These are phyloP conservation scores for Ophiothrix spiculata DNA, from an alignment of 35 echinoderm and acorn worm species.

Conservation along the genomic window DNA sequence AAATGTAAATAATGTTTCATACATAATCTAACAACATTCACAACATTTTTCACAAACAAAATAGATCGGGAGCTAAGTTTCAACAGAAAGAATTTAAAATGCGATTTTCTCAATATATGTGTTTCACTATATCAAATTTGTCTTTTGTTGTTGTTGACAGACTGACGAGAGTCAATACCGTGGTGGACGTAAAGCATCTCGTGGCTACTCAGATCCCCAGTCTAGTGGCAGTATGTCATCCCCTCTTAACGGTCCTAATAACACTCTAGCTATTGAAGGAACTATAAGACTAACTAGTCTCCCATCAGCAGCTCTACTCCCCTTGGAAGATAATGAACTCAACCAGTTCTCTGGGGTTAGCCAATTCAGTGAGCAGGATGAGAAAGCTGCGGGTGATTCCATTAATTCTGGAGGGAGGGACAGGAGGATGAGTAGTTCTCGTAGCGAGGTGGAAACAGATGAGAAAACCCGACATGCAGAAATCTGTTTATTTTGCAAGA, in stretches of 20 bases:
- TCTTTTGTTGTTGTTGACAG: slow-evolving; percentile 6
- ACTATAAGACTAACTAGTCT: not conserved
- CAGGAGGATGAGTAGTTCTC: not conserved
- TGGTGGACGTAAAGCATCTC: slow-evolving; percentile 38
- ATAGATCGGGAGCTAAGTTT: too few species aligned
- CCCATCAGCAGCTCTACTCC: not conserved
- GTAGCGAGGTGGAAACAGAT: slow-evolving; percentile 17
- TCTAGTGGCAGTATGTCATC: slow-evolving; percentile 36
- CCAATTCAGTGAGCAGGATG: not conserved
- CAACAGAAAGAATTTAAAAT: not conserved
- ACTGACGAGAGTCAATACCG: slow-evolving; percentile 88
- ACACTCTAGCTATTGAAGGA: slow-evolving; percentile 32
- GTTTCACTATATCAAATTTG: not conserved
- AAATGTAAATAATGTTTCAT: too few species aligned
- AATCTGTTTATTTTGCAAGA: slow-evolving; percentile 61
- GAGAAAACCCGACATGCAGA: slow-evolving; percentile 47
- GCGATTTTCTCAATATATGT: not conserved
- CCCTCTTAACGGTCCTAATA: not conserved
- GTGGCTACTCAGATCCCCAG: slow-evolving; percentile 47
- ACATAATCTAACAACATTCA: too few species aligned
- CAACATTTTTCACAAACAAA: too few species aligned
- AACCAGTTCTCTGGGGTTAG: not conserved
- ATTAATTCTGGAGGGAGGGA: not conserved
- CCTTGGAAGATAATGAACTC: slow-evolving; percentile 25
- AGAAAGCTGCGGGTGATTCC: slow-evolving; percentile 10